A percentile compares a stretch with the other conserved stretches of the same genome.
phyloP scores from a whole-genome alignment of 2,113 vertebrate species.

The Petaurus breviceps region DNA sequence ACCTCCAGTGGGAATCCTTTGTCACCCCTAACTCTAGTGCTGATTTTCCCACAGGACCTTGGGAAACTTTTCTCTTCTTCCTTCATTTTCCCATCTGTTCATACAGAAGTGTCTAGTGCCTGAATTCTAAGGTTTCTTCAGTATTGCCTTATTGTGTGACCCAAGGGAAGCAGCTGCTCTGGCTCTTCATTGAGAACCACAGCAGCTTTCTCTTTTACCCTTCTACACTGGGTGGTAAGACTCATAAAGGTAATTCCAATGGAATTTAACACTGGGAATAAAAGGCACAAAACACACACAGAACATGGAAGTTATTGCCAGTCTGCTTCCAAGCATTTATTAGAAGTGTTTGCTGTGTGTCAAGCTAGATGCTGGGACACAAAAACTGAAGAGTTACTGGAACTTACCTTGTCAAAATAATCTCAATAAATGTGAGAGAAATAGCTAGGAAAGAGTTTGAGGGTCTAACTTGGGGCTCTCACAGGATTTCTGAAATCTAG shows the following conservation, averaged over 20 bases:
- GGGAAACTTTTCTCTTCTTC: background rate
- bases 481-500: background rate
- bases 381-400: background rate
- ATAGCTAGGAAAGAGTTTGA: background rate
- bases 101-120: background rate
- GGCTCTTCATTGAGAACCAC: background rate
- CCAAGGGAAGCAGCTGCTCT: background rate
- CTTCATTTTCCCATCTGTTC: background rate
- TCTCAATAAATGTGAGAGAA: background rate
- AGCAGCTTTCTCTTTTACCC: background rate
- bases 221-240: background rate
- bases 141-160: background rate
- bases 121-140: background rate
- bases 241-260: background rate
- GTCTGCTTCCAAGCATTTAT: conserved; percentile 22
- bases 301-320: background rate
- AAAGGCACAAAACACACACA: conserved; percentile 32
- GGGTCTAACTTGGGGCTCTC: background rate
- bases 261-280: background rate
- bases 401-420: no score
- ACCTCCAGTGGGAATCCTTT: background rate
- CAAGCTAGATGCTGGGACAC: background rate
- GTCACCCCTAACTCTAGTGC: background rate
- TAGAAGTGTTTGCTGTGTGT: background rate
- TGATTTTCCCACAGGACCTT: background rate